Evolutionary conservation across 2,113 vertebrate genomes (phyloP), one percentile per base, ranked within the genome.

Genomic region (Patagioenas fasciata): DNA sequence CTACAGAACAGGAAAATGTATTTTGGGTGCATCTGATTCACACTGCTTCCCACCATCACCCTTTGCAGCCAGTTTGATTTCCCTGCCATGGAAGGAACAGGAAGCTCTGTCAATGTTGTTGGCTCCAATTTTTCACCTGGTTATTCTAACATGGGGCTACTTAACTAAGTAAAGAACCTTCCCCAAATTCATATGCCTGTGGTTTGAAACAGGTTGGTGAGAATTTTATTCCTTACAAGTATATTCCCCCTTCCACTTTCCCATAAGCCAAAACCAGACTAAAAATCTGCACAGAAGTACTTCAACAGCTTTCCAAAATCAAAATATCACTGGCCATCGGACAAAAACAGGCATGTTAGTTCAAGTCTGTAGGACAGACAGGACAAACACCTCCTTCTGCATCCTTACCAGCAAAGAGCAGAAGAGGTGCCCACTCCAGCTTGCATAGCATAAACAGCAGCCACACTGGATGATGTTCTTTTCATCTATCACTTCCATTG

Each of bases 1-100:
- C 71, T 71, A 5, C 86, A 38, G 50, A 94, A 93, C 74, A 94
- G 90, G 95, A 96, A 96, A 65, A 69, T 67, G 64, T 74, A 71
- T 88, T 93, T 93, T 78, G 91, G 56, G 51, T 62, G 85, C 81
- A 92, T 88, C 79, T 89, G 86, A 88, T 85, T 88, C 36, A 89
- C 4, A 2, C 36, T 31, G 69, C 73, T 88, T 91, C 73, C 87
- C 83, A 79, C 23, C 11, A 0, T 26, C 61, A 64, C 29, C 64
- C 78, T 25, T 24, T 0, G 0, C 26, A 80, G 88, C 54, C 34
- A 16, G 36, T 40, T 83, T 90, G 47, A 32, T 54, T n/a, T 24
- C 44, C 6, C 38, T 4, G 1, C 9, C 48, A 51, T 2, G 14
- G 16, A 73, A 61, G 38, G 23, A 79, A 85, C 13, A 24, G 54